phyloP scores from a whole-genome alignment of 2,113 vertebrate genomes.

The Ammospiza caudacuta region DNA sequence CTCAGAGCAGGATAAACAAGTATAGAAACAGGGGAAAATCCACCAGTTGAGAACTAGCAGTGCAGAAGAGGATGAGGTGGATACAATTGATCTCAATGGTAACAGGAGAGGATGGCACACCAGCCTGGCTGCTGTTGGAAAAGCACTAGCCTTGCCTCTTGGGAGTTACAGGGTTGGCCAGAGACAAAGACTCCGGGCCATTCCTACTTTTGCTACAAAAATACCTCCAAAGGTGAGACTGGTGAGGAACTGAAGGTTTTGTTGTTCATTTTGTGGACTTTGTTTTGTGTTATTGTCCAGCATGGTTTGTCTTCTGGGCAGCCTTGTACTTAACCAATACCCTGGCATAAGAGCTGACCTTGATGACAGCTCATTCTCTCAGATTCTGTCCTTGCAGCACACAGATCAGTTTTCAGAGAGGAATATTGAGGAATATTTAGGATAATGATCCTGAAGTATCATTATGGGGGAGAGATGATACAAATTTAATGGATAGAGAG shows the following conservation, averaged over 20 bases:
- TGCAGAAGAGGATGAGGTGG: neutral
- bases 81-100: neutral
- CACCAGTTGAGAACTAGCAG: neutral
- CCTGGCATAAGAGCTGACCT: neutral
- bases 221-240: neutral
- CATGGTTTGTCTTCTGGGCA: neutral
- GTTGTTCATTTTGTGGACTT: accelerated
- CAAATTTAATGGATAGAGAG: neutral
- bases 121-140: neutral
- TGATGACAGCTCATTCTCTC: neutral
- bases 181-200: neutral
- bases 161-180: neutral
- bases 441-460: neutral
- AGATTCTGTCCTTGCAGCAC: neutral
- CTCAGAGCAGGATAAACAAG: neutral
- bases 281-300: neutral
- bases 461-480: neutral
- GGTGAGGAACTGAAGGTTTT: neutral
- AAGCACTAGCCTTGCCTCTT: neutral
- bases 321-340: neutral
- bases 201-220: neutral
- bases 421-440: neutral
- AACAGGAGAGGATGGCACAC: neutral
- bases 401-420: neutral
- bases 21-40: neutral